Evolutionary conservation across 2,113 vertebrate species (phyloP).

Genomic region (Otolemur garnettii): DNA sequence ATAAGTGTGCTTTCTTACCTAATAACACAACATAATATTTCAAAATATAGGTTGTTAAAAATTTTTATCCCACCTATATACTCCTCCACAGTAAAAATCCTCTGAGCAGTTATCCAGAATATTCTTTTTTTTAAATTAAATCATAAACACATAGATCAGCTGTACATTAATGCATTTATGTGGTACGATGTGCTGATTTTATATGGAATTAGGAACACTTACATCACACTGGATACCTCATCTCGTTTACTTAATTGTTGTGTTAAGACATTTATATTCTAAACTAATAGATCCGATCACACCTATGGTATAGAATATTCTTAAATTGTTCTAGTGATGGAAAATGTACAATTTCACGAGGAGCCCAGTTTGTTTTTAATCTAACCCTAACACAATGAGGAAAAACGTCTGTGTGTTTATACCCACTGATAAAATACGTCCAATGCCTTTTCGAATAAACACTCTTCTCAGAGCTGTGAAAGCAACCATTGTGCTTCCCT

Average conservation of each 20-base stretch:
- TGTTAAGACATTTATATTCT: too few relatives aligned
- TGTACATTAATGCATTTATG: too few relatives aligned
- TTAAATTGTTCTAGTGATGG: not conserved
- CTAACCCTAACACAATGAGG: not conserved
- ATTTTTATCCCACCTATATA: not conserved
- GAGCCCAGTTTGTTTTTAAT: not conserved
- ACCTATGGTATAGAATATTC: not conserved
- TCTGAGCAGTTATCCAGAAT: not conserved
- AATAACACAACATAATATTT: not conserved
- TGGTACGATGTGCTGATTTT: too few relatives aligned
- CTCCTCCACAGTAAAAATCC: not conserved
- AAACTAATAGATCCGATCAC: too few relatives aligned
- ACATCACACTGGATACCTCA: too few relatives aligned
- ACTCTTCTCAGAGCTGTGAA: not conserved
- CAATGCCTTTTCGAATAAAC: not conserved
- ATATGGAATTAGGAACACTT: too few relatives aligned
- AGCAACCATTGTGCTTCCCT: not conserved
- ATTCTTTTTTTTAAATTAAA: not conserved
- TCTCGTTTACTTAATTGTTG: too few relatives aligned
- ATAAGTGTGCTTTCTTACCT: not conserved
- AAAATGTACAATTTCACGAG: not conserved
- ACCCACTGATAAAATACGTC: too few relatives aligned
- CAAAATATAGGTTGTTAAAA: constrained; percentile 4
- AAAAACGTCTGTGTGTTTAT: not conserved
- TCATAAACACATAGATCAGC: too few relatives aligned